A percentile compares a stretch with the other conserved stretches of the same genome.
Conservation (phyloP, 2,888 invertebrate species). For the Ophioninae sp. region DNA sequence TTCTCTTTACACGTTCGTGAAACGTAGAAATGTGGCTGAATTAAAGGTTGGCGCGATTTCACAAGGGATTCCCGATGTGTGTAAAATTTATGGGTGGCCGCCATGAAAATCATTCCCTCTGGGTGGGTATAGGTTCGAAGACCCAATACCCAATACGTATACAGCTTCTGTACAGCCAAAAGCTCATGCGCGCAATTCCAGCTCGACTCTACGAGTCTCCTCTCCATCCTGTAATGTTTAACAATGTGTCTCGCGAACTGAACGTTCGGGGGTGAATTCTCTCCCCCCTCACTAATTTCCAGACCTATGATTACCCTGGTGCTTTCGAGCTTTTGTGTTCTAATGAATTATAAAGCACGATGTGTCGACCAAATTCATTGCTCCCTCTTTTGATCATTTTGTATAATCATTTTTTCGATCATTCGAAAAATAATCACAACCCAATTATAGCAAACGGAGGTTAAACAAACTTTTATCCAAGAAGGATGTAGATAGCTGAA, state of each 20-base stretch:
- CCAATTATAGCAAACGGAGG: not conserved
- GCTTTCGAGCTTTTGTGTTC: conserved; percentile 43
- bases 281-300: conserved; percentile 49
- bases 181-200: conserved; percentile 56
- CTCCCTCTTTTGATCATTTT: conserved; percentile 24
- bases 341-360: conserved; percentile 56
- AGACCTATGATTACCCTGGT: conserved; percentile 50
- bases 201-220: conserved; percentile 54
- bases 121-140: conserved; percentile 66
- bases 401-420: not conserved
- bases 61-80: conserved; percentile 18
- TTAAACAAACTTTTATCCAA: not conserved
- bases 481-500: no score
- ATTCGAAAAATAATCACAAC: not conserved
- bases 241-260: conserved; percentile 70
- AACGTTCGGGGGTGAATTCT: conserved; percentile 22
- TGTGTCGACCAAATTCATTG: conserved; percentile 1
- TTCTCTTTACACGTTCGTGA: not conserved
- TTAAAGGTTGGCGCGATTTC: not conserved
- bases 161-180: conserved; percentile 61
- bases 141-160: conserved; percentile 65
- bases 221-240: conserved; percentile 73
- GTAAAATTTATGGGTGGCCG: conserved; percentile 45
- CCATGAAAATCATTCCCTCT: conserved; percentile 66
- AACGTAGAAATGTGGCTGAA: not conserved